Base-by-base conservation (phyloP, 2,113 vertebrate species). In the Pionites leucogaster region DNA sequence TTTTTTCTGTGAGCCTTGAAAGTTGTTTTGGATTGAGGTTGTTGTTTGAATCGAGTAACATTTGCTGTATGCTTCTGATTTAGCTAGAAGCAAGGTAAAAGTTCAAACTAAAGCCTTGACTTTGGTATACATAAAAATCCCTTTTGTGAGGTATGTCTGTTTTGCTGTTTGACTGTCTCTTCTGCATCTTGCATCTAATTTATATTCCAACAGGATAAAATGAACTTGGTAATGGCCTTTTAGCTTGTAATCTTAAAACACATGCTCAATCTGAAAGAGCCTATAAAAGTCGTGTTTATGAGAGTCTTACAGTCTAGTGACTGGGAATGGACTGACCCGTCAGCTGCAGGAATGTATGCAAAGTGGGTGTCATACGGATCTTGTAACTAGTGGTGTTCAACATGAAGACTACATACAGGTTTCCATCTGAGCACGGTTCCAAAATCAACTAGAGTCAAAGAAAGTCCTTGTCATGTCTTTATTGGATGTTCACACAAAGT, bases 191-290 rank as follows among this genome's bases (percentile, higher is more conserved):
- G 72, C 75, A 57, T 79, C 88, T 86, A 13, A 91, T 96, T 95
- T 94, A 41, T 96, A 97, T 96, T 97, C 95, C 84, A 92, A 1
- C 1, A 2, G 70, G 50, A 60, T 93, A 67, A 95, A 92, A 90
- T 80, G 79, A 97, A 76, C 86, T 93, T 71, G 93, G 55, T 96
- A 96, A 94, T 88, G 82, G 93, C 70, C 70, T 91, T 95, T 93
- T 91, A 94, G 50, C 87, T 95, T 96, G 93, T 96, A 93, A 88
- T 90, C 79, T 92, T 67, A 69, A 87, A 94, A 88, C 57, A 81
- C 44, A 64, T 17, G 69, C 86, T 92, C 24, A 49, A 81, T 72
- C 95, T 80, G 74, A 69, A 82, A 84, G 27, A 82, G 69, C 62
- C 39, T 62, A 37, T 86, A 52, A 69, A 92, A 93, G 37, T 71